A percentile compares a stretch with the other conserved stretches of the same genome.
Evolutionary conservation across 2,797 vertebrate species (phyloP).

Genomic region (Percopsis omiscomaycus): DNA sequence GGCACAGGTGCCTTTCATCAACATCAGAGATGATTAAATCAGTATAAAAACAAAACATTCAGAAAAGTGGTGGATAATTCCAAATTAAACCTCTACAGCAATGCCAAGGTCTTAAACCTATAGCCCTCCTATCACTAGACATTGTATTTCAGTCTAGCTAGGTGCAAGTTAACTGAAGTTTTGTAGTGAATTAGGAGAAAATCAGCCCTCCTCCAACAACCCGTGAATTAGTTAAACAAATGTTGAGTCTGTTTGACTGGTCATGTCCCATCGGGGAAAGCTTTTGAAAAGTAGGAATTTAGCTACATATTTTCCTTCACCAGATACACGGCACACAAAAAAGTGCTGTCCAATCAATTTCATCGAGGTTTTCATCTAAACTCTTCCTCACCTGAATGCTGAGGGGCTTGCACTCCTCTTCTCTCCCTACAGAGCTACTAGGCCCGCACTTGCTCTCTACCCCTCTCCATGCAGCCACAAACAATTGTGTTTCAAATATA

Average conservation of each 20-base stretch:
- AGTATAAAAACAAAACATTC: conserved; percentile 9
- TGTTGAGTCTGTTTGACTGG: background rate
- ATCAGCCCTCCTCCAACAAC: conserved; percentile 25
- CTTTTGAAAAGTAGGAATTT: conserved; percentile 17
- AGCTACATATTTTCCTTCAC: conserved; percentile 9
- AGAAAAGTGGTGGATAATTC: conserved; percentile 13
- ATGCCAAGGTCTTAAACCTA: background rate
- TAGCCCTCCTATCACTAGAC: background rate
- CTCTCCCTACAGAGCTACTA: conserved; percentile 13
- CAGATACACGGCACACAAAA: conserved; percentile 33
- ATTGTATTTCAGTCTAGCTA: conserved; percentile 1
- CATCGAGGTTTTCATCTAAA: too few relatives aligned
- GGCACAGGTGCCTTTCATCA: conserved; percentile 32
- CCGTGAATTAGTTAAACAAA: background rate
- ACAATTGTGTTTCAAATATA: too few relatives aligned
- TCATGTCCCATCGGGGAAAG: conserved; percentile 14
- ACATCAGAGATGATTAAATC: conserved; percentile 19
- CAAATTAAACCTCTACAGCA: conserved; percentile 1
- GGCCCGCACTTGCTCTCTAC: too few relatives aligned
- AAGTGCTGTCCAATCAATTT: background rate
- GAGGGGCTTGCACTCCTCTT: too few relatives aligned
- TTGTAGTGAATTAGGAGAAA: conserved; percentile 2
- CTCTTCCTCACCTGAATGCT: too few relatives aligned
- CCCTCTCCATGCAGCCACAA: too few relatives aligned
- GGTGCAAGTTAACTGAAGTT: background rate